A percentile compares a stretch with the other conserved stretches of the same genome.
phyloP scores from a whole-genome alignment of 2,888 invertebrate species.

The Tetheella fluctuosa region DNA sequence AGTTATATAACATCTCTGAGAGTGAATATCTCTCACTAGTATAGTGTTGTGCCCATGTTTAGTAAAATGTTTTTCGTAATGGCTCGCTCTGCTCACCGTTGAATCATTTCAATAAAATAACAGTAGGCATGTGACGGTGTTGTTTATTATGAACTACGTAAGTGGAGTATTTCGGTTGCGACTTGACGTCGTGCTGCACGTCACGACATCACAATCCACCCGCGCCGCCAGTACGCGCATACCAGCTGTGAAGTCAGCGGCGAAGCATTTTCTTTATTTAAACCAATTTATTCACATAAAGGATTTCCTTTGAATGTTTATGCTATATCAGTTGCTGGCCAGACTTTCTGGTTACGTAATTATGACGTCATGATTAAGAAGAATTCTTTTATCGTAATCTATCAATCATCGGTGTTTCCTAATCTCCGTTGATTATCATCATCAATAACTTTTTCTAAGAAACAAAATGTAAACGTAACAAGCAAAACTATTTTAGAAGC shows the following conservation, averaged over 20 bases:
- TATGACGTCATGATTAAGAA: not conserved
- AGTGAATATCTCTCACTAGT: no score
- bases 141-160: constrained; percentile 20
- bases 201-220: constrained; percentile 17
- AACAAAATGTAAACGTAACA: not conserved
- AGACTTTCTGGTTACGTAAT: not conserved
- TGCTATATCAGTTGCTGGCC: not conserved
- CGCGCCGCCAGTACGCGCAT: not conserved
- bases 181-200: constrained; percentile 30
- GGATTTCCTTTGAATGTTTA: constrained; percentile 4
- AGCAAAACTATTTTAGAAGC: not conserved
- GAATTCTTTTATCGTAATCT: not conserved
- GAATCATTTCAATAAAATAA: constrained; percentile 31
- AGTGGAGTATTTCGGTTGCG: constrained; percentile 16
- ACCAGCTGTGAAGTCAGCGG: not conserved
- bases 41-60: not conserved
- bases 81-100: constrained; percentile 29
- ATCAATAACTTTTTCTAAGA: not conserved
- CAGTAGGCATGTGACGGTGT: constrained; percentile 22
- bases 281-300: not conserved
- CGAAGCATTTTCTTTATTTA: constrained; percentile 4
- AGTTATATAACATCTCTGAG: no score
- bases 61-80: constrained; percentile 27
- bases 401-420: not conserved
- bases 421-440: not conserved